Percentiles rank a stretch among this genome's conserved stretches.
Conservation (phyloP, 2,113 vertebrate genomes). For the Balaenoptera acutorostrata region DNA sequence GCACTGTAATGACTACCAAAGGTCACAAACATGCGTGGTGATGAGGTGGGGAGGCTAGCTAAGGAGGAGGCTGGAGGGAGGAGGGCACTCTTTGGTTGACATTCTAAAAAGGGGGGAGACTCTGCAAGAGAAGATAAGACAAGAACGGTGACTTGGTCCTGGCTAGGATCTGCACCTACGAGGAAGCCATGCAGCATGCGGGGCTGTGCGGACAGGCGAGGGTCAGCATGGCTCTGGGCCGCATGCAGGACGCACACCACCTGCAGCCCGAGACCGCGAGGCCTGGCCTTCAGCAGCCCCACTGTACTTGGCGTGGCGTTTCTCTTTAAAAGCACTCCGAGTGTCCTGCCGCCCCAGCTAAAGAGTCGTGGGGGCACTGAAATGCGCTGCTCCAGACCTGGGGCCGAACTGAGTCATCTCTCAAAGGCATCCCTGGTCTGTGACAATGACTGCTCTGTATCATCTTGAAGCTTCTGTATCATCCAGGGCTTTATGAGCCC, state of each 20-base stretch:
- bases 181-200: slow-evolving; percentile 23
- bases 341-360: background rate
- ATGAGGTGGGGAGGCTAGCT: slow-evolving; percentile 72
- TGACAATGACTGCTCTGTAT: background rate
- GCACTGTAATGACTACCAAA: slow-evolving; percentile 79
- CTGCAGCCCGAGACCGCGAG: background rate
- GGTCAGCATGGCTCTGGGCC: background rate
- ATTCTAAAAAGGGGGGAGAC: slow-evolving; percentile 81
- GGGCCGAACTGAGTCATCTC: background rate
- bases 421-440: background rate
- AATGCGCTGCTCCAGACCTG: background rate
- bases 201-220: background rate
- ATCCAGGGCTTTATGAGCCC: background rate
- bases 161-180: background rate
- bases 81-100: slow-evolving; percentile 85
- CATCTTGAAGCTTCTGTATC: background rate
- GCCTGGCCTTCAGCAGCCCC: background rate
- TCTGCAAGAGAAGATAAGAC: slow-evolving; percentile 91
- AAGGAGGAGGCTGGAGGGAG: slow-evolving; percentile 71
- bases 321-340: background rate
- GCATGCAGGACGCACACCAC: background rate
- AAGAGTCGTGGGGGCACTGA: background rate
- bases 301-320: rapidly evolving
- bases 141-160: slow-evolving; percentile 71
- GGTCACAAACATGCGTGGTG: slow-evolving; percentile 72